Conservation (phyloP, 2,888 invertebrate species). For the Leistus spinibarbis region DNA sequence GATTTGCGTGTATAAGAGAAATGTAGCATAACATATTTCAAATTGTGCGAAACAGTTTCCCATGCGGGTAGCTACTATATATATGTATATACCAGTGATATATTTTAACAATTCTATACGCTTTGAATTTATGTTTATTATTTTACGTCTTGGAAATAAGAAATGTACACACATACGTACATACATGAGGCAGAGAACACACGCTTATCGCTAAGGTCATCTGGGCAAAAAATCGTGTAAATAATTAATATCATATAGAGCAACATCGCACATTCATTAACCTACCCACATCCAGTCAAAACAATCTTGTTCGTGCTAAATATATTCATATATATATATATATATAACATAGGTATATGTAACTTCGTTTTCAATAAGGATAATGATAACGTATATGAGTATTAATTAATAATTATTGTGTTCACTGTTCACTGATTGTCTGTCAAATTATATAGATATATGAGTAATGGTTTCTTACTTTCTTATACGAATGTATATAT, state of each 20-base stretch:
- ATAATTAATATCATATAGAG: conserved; percentile 26
- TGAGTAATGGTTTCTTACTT: background rate
- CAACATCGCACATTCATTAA: conserved; percentile 16
- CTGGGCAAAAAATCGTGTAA: conserved; percentile 8
- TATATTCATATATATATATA: no score
- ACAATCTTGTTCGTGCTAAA: background rate
- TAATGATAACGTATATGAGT: no score
- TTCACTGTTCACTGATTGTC: background rate
- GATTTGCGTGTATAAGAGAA: background rate
- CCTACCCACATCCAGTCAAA: conserved; percentile 8
- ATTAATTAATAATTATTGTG: background rate
- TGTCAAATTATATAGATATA: background rate
- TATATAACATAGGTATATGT: background rate
- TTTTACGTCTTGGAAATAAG: background rate
- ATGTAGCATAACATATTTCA: conserved; percentile 3
- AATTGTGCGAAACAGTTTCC: background rate
- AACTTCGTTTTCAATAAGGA: background rate
- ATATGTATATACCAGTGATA: background rate
- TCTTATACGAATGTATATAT: no score
- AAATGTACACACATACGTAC: background rate
- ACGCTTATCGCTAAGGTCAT: conserved; percentile 24
- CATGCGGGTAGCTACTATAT: background rate
- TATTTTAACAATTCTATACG: conserved; percentile 23
- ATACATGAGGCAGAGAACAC: background rate
- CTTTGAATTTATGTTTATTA: conserved; percentile 32